Conservation (phyloP, 2,888 invertebrate species). For the Meteorus cinctellus region DNA sequence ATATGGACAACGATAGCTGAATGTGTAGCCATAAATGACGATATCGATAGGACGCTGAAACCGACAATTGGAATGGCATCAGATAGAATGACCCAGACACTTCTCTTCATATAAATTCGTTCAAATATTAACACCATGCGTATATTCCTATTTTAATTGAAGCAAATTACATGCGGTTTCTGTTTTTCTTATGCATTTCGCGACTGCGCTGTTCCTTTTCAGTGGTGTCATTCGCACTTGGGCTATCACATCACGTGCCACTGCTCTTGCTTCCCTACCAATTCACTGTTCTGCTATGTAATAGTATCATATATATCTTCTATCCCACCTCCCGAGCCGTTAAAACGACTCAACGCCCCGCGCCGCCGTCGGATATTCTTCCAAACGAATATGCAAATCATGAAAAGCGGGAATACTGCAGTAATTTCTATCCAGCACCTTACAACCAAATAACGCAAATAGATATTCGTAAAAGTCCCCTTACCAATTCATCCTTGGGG, state of each 20-base stretch:
- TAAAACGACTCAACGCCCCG: conserved; percentile 61
- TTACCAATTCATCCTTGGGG: background rate
- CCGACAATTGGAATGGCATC: conserved; percentile 40
- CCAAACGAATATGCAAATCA: conserved; percentile 74
- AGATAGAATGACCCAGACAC: background rate
- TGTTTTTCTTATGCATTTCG: conserved; percentile 24
- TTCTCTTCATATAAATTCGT: background rate
- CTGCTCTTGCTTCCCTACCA: conserved; percentile 4
- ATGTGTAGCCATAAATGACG: background rate
- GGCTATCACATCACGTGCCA: conserved; percentile 46
- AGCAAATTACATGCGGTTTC: conserved; percentile 54
- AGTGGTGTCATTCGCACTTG: conserved; percentile 41
- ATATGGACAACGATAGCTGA: background rate
- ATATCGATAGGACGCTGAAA: conserved; percentile 45
- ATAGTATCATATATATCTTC: background rate
- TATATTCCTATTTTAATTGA: conserved; percentile 71
- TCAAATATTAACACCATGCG: background rate
- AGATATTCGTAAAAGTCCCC: conserved; percentile 62
- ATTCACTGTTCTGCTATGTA: conserved; percentile 1
- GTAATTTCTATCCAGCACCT: conserved; percentile 64
- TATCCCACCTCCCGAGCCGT: conserved; percentile 47
- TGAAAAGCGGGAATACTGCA: conserved; percentile 56
- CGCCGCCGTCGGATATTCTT: conserved; percentile 69
- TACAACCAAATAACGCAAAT: conserved; percentile 58
- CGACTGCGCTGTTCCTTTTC: conserved; percentile 35